A percentile compares a stretch with the other conserved stretches of the same genome.
Evolutionary conservation across 2,888 invertebrate genomes (phyloP).

Genomic region (Crossocerus cetratus): DNA sequence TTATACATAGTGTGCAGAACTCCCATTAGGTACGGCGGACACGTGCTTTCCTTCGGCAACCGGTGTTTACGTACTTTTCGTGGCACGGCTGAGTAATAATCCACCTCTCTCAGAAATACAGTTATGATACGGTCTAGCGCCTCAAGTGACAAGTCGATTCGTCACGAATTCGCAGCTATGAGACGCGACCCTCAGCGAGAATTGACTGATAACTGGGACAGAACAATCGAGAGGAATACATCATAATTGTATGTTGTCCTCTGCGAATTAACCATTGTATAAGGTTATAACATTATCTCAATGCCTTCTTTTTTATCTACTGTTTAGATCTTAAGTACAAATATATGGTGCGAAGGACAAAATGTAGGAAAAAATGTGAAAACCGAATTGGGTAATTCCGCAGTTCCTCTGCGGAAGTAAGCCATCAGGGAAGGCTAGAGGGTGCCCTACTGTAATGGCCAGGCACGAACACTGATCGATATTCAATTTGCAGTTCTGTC

Average conservation of each 20-base stretch:
- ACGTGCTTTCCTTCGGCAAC: not conserved
- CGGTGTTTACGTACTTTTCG: not conserved
- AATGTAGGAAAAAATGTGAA: no score
- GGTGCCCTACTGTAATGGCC: conserved; percentile 52
- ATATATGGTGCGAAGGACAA: no score
- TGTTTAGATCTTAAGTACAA: no score
- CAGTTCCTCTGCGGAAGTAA: conserved; percentile 12
- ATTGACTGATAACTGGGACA: no score
- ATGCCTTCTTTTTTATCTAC: no score
- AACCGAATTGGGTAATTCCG: conserved; percentile 3
- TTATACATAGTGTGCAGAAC: no score
- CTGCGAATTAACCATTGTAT: no score
- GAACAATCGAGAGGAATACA: no score
- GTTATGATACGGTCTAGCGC: conserved; percentile 3
- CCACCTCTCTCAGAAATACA: not conserved
- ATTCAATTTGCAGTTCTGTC: conserved; percentile 76
- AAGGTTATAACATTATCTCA: no score
- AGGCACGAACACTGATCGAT: conserved; percentile 69
- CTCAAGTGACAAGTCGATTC: conserved; percentile 2
- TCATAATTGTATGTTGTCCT: no score
- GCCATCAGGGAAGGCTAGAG: not conserved
- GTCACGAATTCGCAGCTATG: not conserved
- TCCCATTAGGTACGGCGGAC: not conserved
- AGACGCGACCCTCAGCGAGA: no score
- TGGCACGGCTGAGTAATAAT: not conserved